Evolutionary conservation across 2,888 invertebrate species (phyloP).

Genomic region (Meandrusa payeni): DNA sequence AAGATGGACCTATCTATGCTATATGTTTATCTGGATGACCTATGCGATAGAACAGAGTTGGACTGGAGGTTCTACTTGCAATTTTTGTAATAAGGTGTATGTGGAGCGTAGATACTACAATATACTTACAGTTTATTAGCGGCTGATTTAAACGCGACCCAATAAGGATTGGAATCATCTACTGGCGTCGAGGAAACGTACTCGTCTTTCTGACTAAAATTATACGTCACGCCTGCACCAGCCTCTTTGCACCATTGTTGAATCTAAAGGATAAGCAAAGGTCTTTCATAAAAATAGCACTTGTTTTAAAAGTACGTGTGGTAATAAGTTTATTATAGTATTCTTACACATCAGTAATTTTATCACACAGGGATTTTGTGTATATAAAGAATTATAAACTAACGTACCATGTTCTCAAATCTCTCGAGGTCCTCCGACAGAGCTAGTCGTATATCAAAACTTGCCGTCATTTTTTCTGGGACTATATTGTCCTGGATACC

Average conservation of each 20-base stretch:
- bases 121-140: constrained; percentile 80
- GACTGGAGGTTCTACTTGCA: no score
- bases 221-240: constrained; percentile 84
- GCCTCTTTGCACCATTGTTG: constrained; percentile 84
- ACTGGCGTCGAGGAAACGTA: constrained; percentile 80
- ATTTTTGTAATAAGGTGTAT: no score
- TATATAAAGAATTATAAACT: no score
- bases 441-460: constrained; percentile 87
- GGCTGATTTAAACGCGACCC: constrained; percentile 84
- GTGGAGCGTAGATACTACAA: no score
- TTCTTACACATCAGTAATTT: no score
- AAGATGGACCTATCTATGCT: no score
- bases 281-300: no score
- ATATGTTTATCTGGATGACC: no score
- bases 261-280: constrained; percentile 41
- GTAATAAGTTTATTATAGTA: no score
- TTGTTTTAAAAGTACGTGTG: no score
- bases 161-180: constrained; percentile 84
- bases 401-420: constrained; percentile 81
- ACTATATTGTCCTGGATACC: constrained; percentile 95
- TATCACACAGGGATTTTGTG: no score
- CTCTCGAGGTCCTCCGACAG: constrained; percentile 79
- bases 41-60: no score
- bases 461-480: constrained; percentile 87
- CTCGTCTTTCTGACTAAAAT: constrained; percentile 81